Base-by-base conservation (phyloP, 2,797 vertebrate species). In the Sebastes vulpes region DNA sequence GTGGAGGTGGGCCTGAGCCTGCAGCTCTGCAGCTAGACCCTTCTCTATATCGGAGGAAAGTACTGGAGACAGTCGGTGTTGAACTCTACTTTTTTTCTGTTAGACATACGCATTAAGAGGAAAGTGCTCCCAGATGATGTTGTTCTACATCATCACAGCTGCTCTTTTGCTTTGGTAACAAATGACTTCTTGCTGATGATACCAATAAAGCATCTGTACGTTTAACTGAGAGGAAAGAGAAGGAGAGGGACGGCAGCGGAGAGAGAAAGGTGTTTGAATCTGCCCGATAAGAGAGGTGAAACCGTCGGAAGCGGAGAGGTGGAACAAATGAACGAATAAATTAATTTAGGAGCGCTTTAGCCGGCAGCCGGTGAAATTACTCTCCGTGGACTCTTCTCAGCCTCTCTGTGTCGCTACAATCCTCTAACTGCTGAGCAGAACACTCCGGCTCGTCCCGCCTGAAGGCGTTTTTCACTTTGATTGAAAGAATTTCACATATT, bases 251-350 rank as follows among this genome's bases (percentile, higher is more conserved):
- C 8, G 4, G 11, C 5, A 11, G n/a, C 1, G 1, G 20, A 10
- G 14, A 32, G 21, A 9, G 23, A 28, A 20, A 61, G 8, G 50
- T 23, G 59, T 25, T 12, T 28, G 60, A 65, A 46, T 59, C 38
- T 42, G 53, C 28, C 50, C 6, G 75, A 60, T 74, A 11, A 63
- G 67, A 59, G 29, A 84, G 77, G 77, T 77, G 77, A 80, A 10
- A 10, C 31, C 4, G 48, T 75, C 31, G 11, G 82, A 46, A 12
- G 69, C 69, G 54, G 50, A 61, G 54, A 52, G 52, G 35, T 1
- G 72, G 76, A 72, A 68, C 82, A 76, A 68, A 79, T 63, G 77
- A 52, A 52, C 0, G 58, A 80, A 60, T 63, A 46, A 53, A 80
- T 77, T 23, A 16, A 78, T 75, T 48, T 56, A 8, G 12, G 29